These are phyloP conservation scores for Aplidium turbinatum DNA, from an alignment of 23 tunicate species.

Conservation along the genomic window DNA sequence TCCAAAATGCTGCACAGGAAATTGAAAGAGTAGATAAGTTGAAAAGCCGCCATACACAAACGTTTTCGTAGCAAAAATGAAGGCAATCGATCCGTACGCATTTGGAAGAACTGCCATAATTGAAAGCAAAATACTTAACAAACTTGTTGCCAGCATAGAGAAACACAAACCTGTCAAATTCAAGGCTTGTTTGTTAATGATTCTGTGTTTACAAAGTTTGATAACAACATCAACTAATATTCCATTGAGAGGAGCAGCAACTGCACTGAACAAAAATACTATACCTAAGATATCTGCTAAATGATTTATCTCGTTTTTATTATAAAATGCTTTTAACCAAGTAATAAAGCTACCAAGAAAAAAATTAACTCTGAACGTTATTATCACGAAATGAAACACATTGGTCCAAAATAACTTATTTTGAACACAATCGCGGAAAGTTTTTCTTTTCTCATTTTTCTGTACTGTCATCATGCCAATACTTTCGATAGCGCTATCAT, in stretches of 20 bases:
- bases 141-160: neutral
- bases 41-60: constrained; percentile 19
- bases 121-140: constrained; percentile 10
- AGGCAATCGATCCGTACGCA: constrained; percentile 15
- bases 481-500: neutral
- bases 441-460: neutral
- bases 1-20: constrained; percentile 38
- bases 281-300: constrained; percentile 25
- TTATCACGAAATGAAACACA: neutral
- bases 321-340: constrained; percentile 20
- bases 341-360: neutral
- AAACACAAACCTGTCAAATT: neutral
- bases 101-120: neutral
- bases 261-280: constrained; percentile 10
- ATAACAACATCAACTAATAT: constrained; percentile 3
- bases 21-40: constrained; percentile 6
- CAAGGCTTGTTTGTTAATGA: neutral
- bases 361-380: constrained; percentile 2
- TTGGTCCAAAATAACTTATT: constrained; percentile 28
- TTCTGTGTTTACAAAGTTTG: neutral
- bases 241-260: constrained; percentile 34
- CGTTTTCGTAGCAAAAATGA: neutral
- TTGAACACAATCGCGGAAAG: neutral
- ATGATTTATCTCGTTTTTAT: neutral
- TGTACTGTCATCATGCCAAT: neutral